phyloP scores from a whole-genome alignment of 92 coral and sea anemone species.

The Palythoa caribaeorum region DNA sequence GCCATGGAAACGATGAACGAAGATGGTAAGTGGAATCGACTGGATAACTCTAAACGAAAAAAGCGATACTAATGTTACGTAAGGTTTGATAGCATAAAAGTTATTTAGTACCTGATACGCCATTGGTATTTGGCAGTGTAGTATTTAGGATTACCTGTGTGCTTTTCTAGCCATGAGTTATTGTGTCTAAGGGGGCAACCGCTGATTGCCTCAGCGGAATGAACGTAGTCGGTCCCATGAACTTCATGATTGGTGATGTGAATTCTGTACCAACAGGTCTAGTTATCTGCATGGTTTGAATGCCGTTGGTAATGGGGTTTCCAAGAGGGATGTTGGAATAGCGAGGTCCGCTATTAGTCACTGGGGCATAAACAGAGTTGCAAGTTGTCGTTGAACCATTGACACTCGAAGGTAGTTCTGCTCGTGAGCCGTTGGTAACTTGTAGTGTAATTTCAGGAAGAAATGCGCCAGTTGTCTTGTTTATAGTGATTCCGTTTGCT shows the following conservation, averaged over 20 bases:
- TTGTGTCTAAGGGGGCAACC: slow-evolving; percentile 81
- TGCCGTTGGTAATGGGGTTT: slow-evolving; percentile 85
- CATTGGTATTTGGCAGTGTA: neutral
- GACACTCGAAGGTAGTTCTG: slow-evolving; percentile 72
- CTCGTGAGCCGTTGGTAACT: slow-evolving; percentile 86
- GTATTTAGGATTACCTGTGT: neutral
- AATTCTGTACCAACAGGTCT: slow-evolving; percentile 95
- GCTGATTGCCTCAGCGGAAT: slow-evolving; percentile 93
- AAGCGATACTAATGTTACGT: neutral
- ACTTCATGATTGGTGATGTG: slow-evolving; percentile 93
- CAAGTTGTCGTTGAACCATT: slow-evolving; percentile 83
- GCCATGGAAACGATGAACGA: too few species aligned
- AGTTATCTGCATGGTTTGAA: slow-evolving; percentile 94
- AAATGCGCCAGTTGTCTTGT: slow-evolving; percentile 72
- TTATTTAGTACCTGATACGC: neutral
- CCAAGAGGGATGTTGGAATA: slow-evolving; percentile 87
- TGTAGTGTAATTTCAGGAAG: slow-evolving; percentile 93
- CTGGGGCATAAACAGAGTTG: slow-evolving; percentile 94
- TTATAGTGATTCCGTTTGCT: slow-evolving; percentile 70
- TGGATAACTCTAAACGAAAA: too few species aligned
- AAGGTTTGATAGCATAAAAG: neutral
- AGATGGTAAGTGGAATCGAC: too few species aligned
- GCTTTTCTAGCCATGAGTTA: slow-evolving; percentile 75
- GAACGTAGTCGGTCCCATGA: slow-evolving; percentile 94
- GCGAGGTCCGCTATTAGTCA: slow-evolving; percentile 85